Evolutionary conservation across 2,113 vertebrate genomes (phyloP), one percentile per base, ranked within the genome.

Genomic region (Hymenochirus boettgeri): DNA sequence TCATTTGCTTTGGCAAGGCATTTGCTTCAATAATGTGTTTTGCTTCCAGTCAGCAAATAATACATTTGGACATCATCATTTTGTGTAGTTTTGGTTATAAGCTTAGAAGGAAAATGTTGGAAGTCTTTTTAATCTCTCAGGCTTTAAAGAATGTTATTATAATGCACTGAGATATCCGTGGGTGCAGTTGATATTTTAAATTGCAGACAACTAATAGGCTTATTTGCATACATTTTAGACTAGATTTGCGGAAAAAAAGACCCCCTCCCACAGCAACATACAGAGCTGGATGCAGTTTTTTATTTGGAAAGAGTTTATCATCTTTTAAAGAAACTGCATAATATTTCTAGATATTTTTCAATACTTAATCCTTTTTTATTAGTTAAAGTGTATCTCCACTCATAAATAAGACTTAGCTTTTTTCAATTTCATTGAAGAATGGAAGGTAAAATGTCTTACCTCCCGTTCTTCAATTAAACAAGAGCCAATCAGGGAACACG

Each of bases 91-190:
- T 29, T 48, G 18, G 54, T 50, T 35, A 4, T 25, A 56, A 31
- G 37, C 53, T 25, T n/a, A 54, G 33, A 65, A 65, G 54, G 21
- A 65, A 57, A 48, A 65, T 65, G 46, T 57, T 65, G 33, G 4
- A 33, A 33, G 11, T 2, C 29, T 56, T 65, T n/a, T 56, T 65
- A 65, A 56, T 65, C 53, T 57, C 42, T 18, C 7, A 46, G 37
- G 24, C 39, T 65, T 65, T 37, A 57, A 65, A 57, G 29, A 21
- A 57, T 18, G 27, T 65, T 50, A 24, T 65, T 65, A 35, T 48
- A 23, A 10, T 11, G 21, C 27, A 48, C 37, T 48, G 5, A 37
- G 42, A 45, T 50, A 37, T 65, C 63, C 42, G 9, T 18, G 12
- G 42, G 42, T 46, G 45, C 54, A 48, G 42, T 57, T 54, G 33